Evolutionary conservation across 2,113 vertebrate genomes (phyloP).

Genomic region (Pterocles burchelli): DNA sequence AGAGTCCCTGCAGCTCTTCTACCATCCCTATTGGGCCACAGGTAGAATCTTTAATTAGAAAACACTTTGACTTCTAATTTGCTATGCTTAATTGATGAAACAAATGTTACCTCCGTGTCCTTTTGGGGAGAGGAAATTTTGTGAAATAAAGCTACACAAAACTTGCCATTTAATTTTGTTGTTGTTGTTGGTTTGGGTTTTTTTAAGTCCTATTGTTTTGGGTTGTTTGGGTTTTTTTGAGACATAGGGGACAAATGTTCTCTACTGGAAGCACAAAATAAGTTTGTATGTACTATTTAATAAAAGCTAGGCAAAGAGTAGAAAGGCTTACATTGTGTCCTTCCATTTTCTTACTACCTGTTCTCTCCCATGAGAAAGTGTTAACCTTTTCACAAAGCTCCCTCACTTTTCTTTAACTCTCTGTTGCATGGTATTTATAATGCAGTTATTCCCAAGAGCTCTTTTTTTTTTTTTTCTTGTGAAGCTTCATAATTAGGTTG

Average conservation of each 20-base stretch:
- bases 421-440: not conserved
- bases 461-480: not conserved
- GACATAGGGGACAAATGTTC: constrained; percentile 9
- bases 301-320: constrained; percentile 58
- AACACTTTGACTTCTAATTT: not conserved
- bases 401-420: not conserved
- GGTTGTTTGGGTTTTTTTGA: not conserved
- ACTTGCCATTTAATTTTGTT: not conserved
- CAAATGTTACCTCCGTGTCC: not conserved
- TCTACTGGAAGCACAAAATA: constrained; percentile 45
- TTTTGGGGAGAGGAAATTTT: constrained; percentile 22
- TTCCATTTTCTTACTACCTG: not conserved
- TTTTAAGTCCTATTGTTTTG: not conserved
- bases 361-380: not conserved
- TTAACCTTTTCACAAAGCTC: not conserved
- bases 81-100: constrained; percentile 12
- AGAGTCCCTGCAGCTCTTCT: not conserved
- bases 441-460: not conserved
- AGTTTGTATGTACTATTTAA: constrained; percentile 60
- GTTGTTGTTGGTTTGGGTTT: not conserved
- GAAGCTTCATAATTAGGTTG: not conserved
- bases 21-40: not conserved
- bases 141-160: constrained; percentile 46
- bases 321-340: constrained; percentile 43
- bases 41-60: not conserved